phyloP scores from a whole-genome alignment of 2,888 invertebrate species.

The Panzeria rudis region DNA sequence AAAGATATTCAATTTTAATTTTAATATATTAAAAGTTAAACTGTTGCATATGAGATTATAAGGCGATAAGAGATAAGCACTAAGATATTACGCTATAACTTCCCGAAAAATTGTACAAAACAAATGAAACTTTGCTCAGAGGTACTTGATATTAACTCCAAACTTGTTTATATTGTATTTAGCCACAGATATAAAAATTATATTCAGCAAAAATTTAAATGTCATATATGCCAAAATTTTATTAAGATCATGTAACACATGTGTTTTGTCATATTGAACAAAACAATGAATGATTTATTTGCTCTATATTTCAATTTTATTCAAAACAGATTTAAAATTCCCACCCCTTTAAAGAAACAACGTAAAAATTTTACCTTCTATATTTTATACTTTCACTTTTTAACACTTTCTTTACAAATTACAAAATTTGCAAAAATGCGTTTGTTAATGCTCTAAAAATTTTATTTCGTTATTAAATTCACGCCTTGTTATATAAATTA shows the following conservation, averaged over 20 bases:
- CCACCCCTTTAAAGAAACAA: background rate
- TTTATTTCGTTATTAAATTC: conserved; percentile 67
- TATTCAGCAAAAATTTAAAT: background rate
- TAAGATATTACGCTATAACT: too few species aligned
- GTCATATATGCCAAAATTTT: background rate
- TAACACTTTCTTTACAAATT: conserved; percentile 41
- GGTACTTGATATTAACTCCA: too few species aligned
- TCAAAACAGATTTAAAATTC: background rate
- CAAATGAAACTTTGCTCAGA: too few species aligned
- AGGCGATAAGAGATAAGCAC: too few species aligned
- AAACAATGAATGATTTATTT: conserved; percentile 30
- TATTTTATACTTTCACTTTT: conserved; percentile 19
- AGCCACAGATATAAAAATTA: too few species aligned
- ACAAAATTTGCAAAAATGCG: background rate
- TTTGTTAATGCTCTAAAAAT: background rate
- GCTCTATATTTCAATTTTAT: conserved; percentile 6
- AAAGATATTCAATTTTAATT: too few species aligned
- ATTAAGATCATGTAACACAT: background rate
- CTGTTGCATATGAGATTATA: too few species aligned
- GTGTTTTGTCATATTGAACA: background rate
- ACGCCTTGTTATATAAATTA: conserved; percentile 69
- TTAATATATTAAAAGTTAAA: too few species aligned
- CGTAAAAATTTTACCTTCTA: too few species aligned
- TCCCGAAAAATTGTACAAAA: too few species aligned
- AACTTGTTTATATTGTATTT: too few species aligned